Evolutionary conservation across 2,113 vertebrate genomes (phyloP).

Genomic region (Campylomormyrus numenius): DNA sequence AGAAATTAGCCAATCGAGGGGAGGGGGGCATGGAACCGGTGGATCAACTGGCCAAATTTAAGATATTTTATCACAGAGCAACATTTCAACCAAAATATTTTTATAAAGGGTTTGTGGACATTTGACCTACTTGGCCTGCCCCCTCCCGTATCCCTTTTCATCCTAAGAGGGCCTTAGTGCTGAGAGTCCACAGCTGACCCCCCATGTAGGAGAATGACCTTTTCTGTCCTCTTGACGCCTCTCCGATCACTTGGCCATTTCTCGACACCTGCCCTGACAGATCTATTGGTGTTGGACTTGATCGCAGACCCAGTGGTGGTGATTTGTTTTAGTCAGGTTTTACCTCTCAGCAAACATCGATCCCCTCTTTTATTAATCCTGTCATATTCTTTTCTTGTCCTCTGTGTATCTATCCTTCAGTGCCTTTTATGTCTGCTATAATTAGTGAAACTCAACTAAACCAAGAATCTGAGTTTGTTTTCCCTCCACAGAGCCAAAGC

Average conservation of each 20-base stretch:
- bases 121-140: not conserved
- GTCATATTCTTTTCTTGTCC: not conserved
- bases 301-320: not conserved
- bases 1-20: not conserved
- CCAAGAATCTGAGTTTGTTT: not conserved
- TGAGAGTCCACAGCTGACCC: not conserved
- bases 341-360: not conserved
- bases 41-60: not conserved
- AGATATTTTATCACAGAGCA: not conserved
- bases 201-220: conserved; percentile 26
- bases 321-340: not conserved
- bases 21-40: not conserved
- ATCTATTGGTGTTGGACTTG: not conserved
- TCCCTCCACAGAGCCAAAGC: not conserved
- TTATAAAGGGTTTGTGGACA: not conserved
- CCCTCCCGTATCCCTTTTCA: not conserved
- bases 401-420: not conserved
- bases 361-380: not conserved
- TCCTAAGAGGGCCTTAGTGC: not conserved
- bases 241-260: not conserved
- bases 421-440: not conserved
- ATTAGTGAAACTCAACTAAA: conserved; percentile 10
- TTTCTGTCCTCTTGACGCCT: not conserved
- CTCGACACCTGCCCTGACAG: not conserved
- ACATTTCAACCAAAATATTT: not conserved